Evolutionary conservation across 2,113 vertebrate genomes (phyloP).

Genomic region (Ranitomeya variabilis): DNA sequence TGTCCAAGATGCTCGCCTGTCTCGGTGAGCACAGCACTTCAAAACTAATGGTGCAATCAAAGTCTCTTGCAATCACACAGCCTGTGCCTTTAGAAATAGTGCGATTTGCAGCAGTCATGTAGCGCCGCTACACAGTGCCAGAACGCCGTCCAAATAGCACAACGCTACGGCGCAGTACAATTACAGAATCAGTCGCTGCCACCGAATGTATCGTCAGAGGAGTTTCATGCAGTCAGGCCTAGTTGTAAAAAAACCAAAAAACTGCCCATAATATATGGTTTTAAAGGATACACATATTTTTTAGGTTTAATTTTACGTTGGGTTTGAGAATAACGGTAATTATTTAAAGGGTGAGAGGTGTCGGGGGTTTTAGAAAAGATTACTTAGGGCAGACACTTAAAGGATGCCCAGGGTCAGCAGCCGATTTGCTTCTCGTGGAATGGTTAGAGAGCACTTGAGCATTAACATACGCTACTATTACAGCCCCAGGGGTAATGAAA

Average conservation of each 20-base stretch:
- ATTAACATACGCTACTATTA: conserved; percentile 60
- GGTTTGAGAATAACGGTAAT: background rate
- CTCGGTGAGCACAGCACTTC: conserved; percentile 88
- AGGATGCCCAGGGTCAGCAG: conserved; percentile 52
- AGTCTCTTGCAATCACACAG: conserved; percentile 86
- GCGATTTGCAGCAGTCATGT: conserved; percentile 77
- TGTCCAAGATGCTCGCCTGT: conserved; percentile 86
- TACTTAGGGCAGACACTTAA: conserved; percentile 60
- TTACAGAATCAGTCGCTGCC: conserved; percentile 13
- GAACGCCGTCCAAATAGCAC: conserved; percentile 76
- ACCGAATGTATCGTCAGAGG: background rate
- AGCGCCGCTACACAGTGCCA: conserved; percentile 75
- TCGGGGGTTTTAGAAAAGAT: conserved; percentile 50
- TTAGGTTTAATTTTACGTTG: background rate
- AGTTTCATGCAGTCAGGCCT: conserved; percentile 16
- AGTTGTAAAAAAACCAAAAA: background rate
- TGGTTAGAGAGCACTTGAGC: conserved; percentile 50
- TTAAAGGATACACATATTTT: conserved; percentile 33
- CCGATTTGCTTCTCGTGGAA: conserved; percentile 61
- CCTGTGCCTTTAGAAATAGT: conserved; percentile 77
- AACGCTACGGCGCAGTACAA: conserved; percentile 62
- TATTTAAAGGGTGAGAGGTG: background rate
- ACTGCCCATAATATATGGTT: background rate
- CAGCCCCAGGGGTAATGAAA: conserved; percentile 60
- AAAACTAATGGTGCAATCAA: conserved; percentile 89